These are phyloP conservation scores for Acrocyrtus sp. DNA, from an alignment of 2,888 invertebrate genomes.

Conservation along the genomic window DNA sequence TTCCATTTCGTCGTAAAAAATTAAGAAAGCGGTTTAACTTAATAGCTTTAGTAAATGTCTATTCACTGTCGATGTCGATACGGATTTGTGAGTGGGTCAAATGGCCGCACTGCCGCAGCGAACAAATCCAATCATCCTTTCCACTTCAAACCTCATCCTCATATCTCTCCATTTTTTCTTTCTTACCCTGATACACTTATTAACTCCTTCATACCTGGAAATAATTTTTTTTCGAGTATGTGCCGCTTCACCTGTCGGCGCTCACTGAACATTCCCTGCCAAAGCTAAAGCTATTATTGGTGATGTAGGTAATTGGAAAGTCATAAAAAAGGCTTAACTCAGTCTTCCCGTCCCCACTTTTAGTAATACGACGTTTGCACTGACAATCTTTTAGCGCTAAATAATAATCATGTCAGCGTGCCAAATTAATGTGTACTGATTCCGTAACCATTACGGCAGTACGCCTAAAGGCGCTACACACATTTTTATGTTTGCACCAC, in stretches of 20 bases:
- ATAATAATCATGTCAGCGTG: too few relatives aligned
- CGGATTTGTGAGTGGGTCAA: slow-evolving; percentile 25
- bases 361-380: slow-evolving; percentile 7
- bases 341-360: too few relatives aligned
- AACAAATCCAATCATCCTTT: neutral
- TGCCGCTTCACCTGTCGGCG: neutral
- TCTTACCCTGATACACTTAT: slow-evolving; percentile 5
- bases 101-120: slow-evolving; percentile 6
- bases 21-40: too few relatives aligned
- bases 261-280: neutral
- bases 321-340: too few relatives aligned
- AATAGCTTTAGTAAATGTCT: too few relatives aligned
- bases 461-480: too few relatives aligned
- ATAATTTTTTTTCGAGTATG: neutral
- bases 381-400: slow-evolving; percentile 32
- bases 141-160: neutral
- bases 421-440: too few relatives aligned
- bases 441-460: too few relatives aligned
- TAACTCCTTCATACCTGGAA: slow-evolving; percentile 7
- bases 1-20: slow-evolving; percentile 24
- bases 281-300: neutral
- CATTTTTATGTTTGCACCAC: too few relatives aligned
- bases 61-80: too few relatives aligned
- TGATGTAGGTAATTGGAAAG: slow-evolving; percentile 15
- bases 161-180: neutral